Conservation (phyloP, 2,888 invertebrate genomes). For the Apodemia zela region DNA sequence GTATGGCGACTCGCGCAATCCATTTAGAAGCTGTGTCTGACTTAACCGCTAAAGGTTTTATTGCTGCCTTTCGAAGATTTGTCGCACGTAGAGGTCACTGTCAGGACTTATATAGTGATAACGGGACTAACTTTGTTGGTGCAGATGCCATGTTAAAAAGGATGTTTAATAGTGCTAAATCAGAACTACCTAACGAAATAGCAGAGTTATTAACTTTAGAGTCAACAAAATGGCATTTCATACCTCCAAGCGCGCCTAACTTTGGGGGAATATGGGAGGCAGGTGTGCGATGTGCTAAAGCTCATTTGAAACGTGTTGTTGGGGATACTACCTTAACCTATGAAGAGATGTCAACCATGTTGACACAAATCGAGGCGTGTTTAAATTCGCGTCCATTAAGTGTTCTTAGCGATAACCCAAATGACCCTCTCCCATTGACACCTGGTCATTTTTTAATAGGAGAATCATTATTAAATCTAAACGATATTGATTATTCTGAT, state of each 20-base stretch:
- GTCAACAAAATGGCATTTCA: constrained; percentile 26
- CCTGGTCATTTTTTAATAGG: constrained; percentile 27
- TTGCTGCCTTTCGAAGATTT: constrained; percentile 31
- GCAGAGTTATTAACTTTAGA: constrained; percentile 18
- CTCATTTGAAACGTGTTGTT: constrained; percentile 22
- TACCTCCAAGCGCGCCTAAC: constrained; percentile 29
- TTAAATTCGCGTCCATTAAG: constrained; percentile 31
- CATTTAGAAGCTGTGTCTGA: constrained; percentile 33
- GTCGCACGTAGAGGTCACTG: constrained; percentile 27
- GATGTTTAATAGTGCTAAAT: constrained; percentile 23
- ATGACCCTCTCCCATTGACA: constrained; percentile 28
- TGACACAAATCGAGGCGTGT: constrained; percentile 32
- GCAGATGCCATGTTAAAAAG: constrained; percentile 24
- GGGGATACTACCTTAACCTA: constrained; percentile 26
- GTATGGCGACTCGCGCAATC: constrained; percentile 32
- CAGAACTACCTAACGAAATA: constrained; percentile 22
- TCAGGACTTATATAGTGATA: constrained; percentile 29
- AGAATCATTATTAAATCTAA: constrained; percentile 27
- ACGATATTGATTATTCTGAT: not conserved
- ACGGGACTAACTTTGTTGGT: constrained; percentile 33
- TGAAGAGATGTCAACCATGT: constrained; percentile 30
- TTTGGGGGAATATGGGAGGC: constrained; percentile 32
- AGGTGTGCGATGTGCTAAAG: constrained; percentile 23
- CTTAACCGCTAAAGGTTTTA: constrained; percentile 35
- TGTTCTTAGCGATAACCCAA: constrained; percentile 25